A percentile compares a stretch with the other conserved stretches of the same genome.
Evolutionary conservation across 23 tunicate genomes (phyloP).

Genomic region (Trididemnum miniatum): DNA sequence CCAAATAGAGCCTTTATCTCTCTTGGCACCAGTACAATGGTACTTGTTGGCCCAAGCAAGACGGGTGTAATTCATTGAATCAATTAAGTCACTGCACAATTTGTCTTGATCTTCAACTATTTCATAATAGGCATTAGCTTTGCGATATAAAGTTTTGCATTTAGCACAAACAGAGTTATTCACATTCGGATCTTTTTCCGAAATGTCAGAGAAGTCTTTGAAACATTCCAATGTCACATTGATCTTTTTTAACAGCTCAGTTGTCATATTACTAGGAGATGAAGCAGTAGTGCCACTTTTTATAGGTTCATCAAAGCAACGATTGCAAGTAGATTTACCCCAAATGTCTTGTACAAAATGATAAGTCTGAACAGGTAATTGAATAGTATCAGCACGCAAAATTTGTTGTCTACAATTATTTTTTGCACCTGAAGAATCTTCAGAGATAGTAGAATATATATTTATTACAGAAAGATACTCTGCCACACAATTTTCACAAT

Average conservation of each 20-base stretch:
- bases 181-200: neutral
- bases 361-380: constrained; percentile 45
- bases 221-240: constrained; percentile 49
- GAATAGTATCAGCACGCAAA: constrained; percentile 76
- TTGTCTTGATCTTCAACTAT: constrained; percentile 36
- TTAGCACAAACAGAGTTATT: constrained; percentile 54
- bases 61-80: constrained; percentile 80
- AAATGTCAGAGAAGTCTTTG: constrained; percentile 34
- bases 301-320: constrained; percentile 46
- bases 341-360: constrained; percentile 49
- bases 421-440: constrained; percentile 10
- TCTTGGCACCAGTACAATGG: constrained; percentile 45
- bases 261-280: constrained; percentile 20
- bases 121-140: constrained; percentile 61
- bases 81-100: constrained; percentile 71
- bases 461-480: constrained; percentile 42
- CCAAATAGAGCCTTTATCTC: constrained; percentile 45
- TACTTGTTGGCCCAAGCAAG: constrained; percentile 56
- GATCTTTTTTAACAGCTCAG: constrained; percentile 41
- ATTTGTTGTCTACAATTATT: constrained; percentile 49
- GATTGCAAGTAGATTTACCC: constrained; percentile 68
- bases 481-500: constrained; percentile 67
- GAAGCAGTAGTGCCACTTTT: constrained; percentile 39
- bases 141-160: constrained; percentile 44
- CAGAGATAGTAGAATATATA: constrained; percentile 17